phyloP scores from a whole-genome alignment of 1,140 invertebrate genomes.

The Heliconius nattereri region DNA sequence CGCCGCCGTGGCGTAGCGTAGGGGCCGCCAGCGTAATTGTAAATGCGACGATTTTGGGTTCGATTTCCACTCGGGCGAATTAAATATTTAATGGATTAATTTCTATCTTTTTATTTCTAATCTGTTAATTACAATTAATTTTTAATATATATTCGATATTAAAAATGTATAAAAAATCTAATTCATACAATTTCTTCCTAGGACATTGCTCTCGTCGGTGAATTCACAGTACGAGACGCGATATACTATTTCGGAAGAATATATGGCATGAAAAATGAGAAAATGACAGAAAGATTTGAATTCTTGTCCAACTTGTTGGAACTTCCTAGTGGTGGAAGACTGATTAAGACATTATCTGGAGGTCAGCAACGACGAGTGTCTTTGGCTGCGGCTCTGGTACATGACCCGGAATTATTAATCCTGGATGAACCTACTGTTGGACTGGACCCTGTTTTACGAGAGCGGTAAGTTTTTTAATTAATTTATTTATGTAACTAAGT shows the following conservation, averaged over 20 bases:
- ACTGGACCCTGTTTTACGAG: conserved; percentile 93
- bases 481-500: neutral
- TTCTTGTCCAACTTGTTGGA: conserved; percentile 88
- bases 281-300: conserved; percentile 85
- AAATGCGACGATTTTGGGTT: too few relatives aligned
- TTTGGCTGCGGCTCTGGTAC: conserved; percentile 92
- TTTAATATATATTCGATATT: too few relatives aligned
- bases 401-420: conserved; percentile 93
- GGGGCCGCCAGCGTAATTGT: too few relatives aligned
- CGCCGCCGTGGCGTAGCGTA: too few relatives aligned
- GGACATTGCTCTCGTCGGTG: conserved; percentile 92
- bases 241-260: conserved; percentile 94
- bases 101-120: too few relatives aligned
- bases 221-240: conserved; percentile 93
- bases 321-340: conserved; percentile 84
- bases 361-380: conserved; percentile 94
- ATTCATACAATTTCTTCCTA: conserved; percentile 60
- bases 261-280: conserved; percentile 86
- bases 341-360: conserved; percentile 88
- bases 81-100: too few relatives aligned
- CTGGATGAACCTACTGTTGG: conserved; percentile 97
- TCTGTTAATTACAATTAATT: too few relatives aligned
- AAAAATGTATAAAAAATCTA: too few relatives aligned
- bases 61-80: too few relatives aligned
- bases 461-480: conserved; percentile 83